Conservation (phyloP, 2,888 invertebrate genomes). For the Tachystola acroxantha region DNA sequence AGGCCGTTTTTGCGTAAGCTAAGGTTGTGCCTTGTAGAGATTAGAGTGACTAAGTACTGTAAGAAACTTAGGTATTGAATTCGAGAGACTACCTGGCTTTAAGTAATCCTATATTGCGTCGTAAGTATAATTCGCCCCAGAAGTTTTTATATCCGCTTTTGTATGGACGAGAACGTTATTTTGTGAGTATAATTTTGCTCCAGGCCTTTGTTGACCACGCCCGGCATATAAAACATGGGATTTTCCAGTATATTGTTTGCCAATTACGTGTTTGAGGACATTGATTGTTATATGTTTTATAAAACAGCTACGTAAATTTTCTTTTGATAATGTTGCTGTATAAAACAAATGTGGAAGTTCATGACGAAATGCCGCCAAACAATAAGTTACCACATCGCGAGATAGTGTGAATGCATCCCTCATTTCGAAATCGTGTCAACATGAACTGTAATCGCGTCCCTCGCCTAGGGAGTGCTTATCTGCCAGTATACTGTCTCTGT, state of each 20-base stretch:
- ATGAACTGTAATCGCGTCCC: constrained; percentile 21
- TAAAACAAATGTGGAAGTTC: neutral
- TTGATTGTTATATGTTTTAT: neutral
- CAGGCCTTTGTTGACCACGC: neutral
- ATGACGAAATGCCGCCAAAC: neutral
- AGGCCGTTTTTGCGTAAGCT: no score
- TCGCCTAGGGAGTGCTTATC: constrained; percentile 40
- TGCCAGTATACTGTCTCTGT: constrained; percentile 41
- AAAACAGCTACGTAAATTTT: neutral
- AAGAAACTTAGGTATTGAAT: no score
- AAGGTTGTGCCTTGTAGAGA: no score
- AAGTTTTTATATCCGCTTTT: neutral
- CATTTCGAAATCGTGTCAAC: constrained; percentile 29
- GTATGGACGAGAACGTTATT: neutral
- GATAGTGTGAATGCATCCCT: constrained; percentile 11
- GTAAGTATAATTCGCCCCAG: neutral
- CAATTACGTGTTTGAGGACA: neutral
- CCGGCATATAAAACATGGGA: neutral
- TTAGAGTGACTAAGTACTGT: no score
- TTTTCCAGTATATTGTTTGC: neutral
- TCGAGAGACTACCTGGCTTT: no score
- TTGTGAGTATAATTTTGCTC: neutral
- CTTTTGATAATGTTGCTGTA: neutral
- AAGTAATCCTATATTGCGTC: no score
- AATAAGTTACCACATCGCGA: constrained; percentile 6